Percentiles rank a stretch among this genome's conserved stretches.
Conservation (phyloP, 1,140 invertebrate genomes). For the Plutomurus gul region DNA sequence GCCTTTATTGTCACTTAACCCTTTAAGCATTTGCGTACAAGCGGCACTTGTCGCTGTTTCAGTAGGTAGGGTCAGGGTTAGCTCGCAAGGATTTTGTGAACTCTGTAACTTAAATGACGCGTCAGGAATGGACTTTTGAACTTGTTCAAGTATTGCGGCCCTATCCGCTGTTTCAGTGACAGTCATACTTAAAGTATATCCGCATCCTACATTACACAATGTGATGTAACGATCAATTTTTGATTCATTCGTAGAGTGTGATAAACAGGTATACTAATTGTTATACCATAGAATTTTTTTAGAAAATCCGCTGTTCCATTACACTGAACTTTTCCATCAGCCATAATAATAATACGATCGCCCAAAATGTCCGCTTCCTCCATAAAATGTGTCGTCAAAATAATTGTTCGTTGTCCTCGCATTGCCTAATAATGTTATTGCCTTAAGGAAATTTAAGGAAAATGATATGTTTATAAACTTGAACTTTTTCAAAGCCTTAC, state of each 20-base stretch:
- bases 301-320: conserved; percentile 63
- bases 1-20: conserved; percentile 66
- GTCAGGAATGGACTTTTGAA: conserved; percentile 50
- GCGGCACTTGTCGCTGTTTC: conserved; percentile 57
- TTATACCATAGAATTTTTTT: conserved; percentile 63
- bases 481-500: not conserved
- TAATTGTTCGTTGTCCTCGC: conserved; percentile 62
- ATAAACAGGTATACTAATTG: not conserved
- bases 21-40: conserved; percentile 67
- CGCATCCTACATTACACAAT: not conserved
- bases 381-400: conserved; percentile 68
- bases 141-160: not conserved
- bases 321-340: conserved; percentile 63
- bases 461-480: not conserved
- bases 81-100: conserved; percentile 65
- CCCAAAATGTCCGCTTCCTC: conserved; percentile 67
- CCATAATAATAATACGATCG: conserved; percentile 66
- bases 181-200: conserved; percentile 30
- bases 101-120: conserved; percentile 60
- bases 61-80: conserved; percentile 59
- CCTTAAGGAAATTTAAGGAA: not conserved
- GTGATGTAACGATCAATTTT: not conserved
- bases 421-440: conserved; percentile 49
- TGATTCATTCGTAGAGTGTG: not conserved
- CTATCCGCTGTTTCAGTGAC: not conserved